Base-by-base conservation (phyloP, 1,140 invertebrate species). In the Myzus persicae region DNA sequence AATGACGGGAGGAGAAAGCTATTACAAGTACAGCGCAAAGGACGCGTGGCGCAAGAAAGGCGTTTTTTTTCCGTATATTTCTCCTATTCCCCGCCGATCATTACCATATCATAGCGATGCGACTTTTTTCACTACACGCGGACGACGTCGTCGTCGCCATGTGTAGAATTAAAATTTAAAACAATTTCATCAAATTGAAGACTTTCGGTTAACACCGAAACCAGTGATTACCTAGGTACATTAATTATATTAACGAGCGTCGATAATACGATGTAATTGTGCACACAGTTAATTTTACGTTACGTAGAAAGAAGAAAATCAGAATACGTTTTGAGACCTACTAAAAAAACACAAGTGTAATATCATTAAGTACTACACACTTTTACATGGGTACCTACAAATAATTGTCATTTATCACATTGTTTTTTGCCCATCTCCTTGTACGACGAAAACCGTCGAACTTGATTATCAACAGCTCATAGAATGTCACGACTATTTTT, bases 401-500 rank as follows among this genome's bases (percentile, higher is more conserved):
- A 76, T 76, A 76, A 76, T 76, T 76, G 31, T n/a, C 36, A 76
- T 76, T 67, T 76, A 76, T 76, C 31, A 76, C 59, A 76, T 76
- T 11, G 59, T n/a, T 76, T 76, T 76, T 76, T 76, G 59, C 7
- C 14, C n/a, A n/a, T 76, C 31, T 76, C 59, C 59, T 76, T 76
- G 59, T 76, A 76, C 59, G n/a, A 76, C 18, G 14, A 76, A 76
- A 76, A 76, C 31, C 59, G n/a, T 76, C 14, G 59, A n/a, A 76
- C 59, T 76, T 5, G 59, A 76, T 36, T 76, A 76, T 76, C 59
- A n/a, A 76, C 59, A n/a, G 18, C n/a, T 76, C 31, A 76, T 76
- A 76, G 14, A 76, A 76, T 76, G 59, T 76, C 59, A 76, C 59
- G 36, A 76, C 59, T 76, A 76, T 76, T 76, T 76, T 76, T 76